Evolutionary conservation across 2,113 vertebrate genomes (phyloP), one percentile per base, ranked within the genome.

Genomic region (Eira barbara): DNA sequence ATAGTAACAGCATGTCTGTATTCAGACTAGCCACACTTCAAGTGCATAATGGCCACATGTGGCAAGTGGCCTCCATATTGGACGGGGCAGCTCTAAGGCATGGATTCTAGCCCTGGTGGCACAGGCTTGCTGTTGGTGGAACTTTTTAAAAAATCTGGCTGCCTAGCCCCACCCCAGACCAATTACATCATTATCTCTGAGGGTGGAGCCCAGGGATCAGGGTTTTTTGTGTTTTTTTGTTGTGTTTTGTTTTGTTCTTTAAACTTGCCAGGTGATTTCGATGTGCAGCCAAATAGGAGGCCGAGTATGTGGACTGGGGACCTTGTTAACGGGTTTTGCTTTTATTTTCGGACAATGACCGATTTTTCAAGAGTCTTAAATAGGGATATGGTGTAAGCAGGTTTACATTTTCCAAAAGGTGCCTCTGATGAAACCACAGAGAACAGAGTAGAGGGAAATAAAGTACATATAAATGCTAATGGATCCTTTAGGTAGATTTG

Each of bases 361-460:
- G 47, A 52, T 12, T 47, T 73, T 95, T 57, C 71, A 93, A 61
- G 82, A 88, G 29, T 74, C 83, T 94, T 69, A 90, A 92, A 74
- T 17, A 88, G 49, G 31, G 49, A 27, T 86, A 65, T 55, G n/a
- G 4, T 47, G 47, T 47, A 25, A 80, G 74, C 39, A 42, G n/a
- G 23, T 85, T 86, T 93, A 73, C 18, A 55, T 92, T 82, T 97
- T 90, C 18, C 18, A 49, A 76, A 97, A 91, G 78, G 39, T 39
- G 14, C 76, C 39, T 65, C 65, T 92, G 84, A 27, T 73, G 52
- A 89, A 98, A 95, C 80, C 81, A 74, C 81, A 79, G 85, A 81
- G 49, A 86, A 82, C 31, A 94, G 73, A 95, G 55, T 8, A 67
- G 57, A 86, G 67, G 21, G 39, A 79, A 67, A 73, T 87, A 73